phyloP scores from a whole-genome alignment of 2,797 vertebrate genomes.

The Orestias chungarensis region DNA sequence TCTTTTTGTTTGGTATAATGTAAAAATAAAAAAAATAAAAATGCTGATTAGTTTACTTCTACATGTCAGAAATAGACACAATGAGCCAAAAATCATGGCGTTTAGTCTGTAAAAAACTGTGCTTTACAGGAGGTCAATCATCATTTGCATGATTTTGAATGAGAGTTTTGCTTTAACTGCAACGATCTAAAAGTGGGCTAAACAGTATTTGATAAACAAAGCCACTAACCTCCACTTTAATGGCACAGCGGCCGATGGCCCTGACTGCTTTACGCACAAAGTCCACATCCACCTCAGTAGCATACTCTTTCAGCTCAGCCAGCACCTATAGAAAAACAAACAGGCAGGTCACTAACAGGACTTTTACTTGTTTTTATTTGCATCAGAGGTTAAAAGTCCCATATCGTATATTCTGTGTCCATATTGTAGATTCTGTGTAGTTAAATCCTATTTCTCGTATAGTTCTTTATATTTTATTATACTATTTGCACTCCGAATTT shows the following conservation, averaged over 20 bases:
- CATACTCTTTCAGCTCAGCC: slow-evolving; percentile 96
- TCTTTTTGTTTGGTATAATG: not conserved
- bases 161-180: not conserved
- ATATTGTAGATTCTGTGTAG: too few species aligned
- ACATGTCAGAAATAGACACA: not conserved
- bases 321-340: slow-evolving; percentile 82
- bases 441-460: too few species aligned
- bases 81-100: slow-evolving; percentile 1
- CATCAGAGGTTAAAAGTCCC: not conserved
- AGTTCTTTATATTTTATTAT: too few species aligned
- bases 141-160: slow-evolving; percentile 1
- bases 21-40: not conserved
- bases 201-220: not conserved
- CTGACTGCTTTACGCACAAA: slow-evolving; percentile 96
- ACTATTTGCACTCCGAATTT: too few species aligned
- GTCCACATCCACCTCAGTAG: slow-evolving; percentile 97
- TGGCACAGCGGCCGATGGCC: slow-evolving; percentile 96
- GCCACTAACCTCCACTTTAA: slow-evolving; percentile 93
- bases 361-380: not conserved
- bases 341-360: not conserved
- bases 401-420: too few species aligned
- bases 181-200: not conserved
- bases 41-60: not conserved
- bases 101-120: slow-evolving; percentile 2
- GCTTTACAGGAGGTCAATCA: not conserved